Evolutionary conservation across 1,140 invertebrate species (phyloP), one percentile per base, ranked within the genome.

Genomic region (Spodoptera frugiperda): DNA sequence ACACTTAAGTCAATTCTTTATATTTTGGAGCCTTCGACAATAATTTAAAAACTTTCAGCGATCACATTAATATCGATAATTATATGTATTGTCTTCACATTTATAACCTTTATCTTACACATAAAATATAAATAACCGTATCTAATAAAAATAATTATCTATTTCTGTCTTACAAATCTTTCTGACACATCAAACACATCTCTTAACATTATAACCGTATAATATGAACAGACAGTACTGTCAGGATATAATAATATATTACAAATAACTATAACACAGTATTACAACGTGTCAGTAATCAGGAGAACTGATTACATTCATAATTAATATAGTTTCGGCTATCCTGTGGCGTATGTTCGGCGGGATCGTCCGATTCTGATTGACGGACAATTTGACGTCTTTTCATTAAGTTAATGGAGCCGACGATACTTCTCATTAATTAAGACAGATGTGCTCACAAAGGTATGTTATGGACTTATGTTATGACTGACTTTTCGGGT

Each of bases 371-470:
- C 61, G 46, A 55, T 33, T 19, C 30, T 77, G 82, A 84, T 76
- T 81, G 84, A 86, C 79, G 49, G 83, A 78, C 79, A 75, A 59
- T 68, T 77, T 65, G 81, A 83, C 81, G 78, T 82, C 53, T 71
- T 54, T 79, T 86, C 79, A 78, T 84, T 84, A 82, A 71, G 71
- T 76, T 83, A 84, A 84, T 84, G 82, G 79, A 83, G 77, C 79
- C 51, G 57, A 57, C n/a, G 72, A 74, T 68, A 61, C 71, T 76
- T 61, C 73, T 76, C 82, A 82, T 83, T 84, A 86, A 86, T 86
- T 75, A 86, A 80, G 84, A 82, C 82, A 63, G 79, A 81, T 84
- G 79, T 81, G 55, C 39, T 51, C 44, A 68, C 53, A 67, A 57
- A 17, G 21, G 49, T 15, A 19, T 48, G 44, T 67, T 67, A 48